These are phyloP conservation scores for Hypomecis punctinalis DNA, from an alignment of 2,888 invertebrate species.

Conservation along the genomic window DNA sequence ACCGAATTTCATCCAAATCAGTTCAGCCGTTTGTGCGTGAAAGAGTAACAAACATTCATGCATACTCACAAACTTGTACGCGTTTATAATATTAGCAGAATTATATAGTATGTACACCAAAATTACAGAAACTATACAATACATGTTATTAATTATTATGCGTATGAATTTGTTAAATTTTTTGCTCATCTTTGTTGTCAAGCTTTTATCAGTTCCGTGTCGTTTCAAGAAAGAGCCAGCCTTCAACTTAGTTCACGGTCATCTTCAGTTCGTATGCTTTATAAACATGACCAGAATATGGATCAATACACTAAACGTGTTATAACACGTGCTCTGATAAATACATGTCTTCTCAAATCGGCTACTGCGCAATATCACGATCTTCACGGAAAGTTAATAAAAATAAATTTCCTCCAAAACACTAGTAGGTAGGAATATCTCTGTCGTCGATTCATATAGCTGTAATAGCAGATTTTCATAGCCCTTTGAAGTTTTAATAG, in stretches of 20 bases:
- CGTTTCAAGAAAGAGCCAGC: background rate
- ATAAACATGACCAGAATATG: constrained; percentile 4
- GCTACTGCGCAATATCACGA: constrained; percentile 17
- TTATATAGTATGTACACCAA: no score
- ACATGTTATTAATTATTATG: no score
- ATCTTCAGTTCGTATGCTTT: background rate
- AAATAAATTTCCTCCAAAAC: constrained; percentile 2
- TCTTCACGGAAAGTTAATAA: constrained; percentile 13
- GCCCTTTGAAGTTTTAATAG: constrained; percentile 22
- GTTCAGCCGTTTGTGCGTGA: no score
- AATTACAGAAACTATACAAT: no score
- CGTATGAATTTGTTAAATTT: background rate
- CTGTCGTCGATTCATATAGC: constrained; percentile 4
- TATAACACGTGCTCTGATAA: constrained; percentile 7
- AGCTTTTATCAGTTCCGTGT: background rate
- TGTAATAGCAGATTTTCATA: background rate
- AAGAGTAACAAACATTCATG: no score
- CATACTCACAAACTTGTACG: no score
- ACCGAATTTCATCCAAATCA: no score
- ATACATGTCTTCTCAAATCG: constrained; percentile 6
- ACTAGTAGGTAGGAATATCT: background rate
- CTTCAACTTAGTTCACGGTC: constrained; percentile 1
- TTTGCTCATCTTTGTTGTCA: background rate
- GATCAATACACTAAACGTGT: constrained; percentile 1
- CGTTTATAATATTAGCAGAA: no score